phyloP scores from a whole-genome alignment of 2,797 vertebrate species.

The Hafferia zeledoni region DNA sequence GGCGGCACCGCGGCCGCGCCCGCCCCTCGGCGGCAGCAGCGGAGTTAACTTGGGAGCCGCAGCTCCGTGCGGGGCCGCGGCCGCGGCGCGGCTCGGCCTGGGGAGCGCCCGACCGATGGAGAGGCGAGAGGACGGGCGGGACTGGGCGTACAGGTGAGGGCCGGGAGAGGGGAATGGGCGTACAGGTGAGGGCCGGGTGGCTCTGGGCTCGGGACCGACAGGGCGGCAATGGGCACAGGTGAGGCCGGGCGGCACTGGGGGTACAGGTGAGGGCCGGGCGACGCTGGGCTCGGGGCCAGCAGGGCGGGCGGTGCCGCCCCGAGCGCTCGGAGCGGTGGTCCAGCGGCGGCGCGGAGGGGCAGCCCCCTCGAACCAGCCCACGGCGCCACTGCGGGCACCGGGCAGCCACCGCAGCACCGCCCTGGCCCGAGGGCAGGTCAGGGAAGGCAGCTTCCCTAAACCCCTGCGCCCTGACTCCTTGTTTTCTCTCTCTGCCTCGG shows the following conservation, averaged over 20 bases:
- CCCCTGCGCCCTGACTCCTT: neutral
- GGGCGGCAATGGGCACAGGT: neutral
- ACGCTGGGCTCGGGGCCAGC: neutral
- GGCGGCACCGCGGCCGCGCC: neutral
- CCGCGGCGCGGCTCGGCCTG: neutral
- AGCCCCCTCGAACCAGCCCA: neutral
- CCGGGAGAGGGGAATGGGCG: slow-evolving; percentile 8
- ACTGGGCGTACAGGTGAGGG: slow-evolving; percentile 47
- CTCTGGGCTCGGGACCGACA: neutral
- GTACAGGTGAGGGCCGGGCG: neutral
- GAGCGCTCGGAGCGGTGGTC: neutral
- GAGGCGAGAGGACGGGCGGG: slow-evolving; percentile 14
- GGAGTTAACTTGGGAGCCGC: neutral
- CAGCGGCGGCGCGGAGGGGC: neutral
- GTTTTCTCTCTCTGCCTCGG: neutral
- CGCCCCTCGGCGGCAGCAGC: neutral
- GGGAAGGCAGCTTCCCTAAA: neutral
- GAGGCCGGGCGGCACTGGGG: slow-evolving; percentile 48
- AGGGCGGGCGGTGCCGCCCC: neutral
- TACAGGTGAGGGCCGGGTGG: slow-evolving; percentile 19
- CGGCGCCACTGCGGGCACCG: neutral
- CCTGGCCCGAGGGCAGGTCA: neutral
- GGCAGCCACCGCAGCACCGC: neutral
- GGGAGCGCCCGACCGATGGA: neutral
- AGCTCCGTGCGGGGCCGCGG: neutral